Conservation (phyloP, 1,140 invertebrate genomes). For the Littorina saxatilis region DNA sequence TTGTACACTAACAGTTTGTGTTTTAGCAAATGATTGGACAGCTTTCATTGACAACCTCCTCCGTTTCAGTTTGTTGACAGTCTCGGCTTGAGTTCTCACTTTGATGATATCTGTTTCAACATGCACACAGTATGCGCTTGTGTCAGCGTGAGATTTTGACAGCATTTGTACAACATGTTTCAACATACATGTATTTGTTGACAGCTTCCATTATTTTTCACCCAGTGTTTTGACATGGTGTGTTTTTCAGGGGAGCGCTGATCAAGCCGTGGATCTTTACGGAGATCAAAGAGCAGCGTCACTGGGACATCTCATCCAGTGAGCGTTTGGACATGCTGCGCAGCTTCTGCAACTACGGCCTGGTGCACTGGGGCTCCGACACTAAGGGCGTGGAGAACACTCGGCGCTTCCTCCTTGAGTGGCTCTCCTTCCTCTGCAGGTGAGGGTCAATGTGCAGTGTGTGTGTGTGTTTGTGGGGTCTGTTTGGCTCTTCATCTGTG, state of each 20-base stretch:
- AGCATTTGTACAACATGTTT: too few species aligned
- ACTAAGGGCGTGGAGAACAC: conserved; percentile 93
- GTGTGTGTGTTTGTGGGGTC: background rate
- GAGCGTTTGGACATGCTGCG: conserved; percentile 95
- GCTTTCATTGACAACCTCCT: too few species aligned
- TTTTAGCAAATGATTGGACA: too few species aligned
- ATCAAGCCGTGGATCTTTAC: conserved; percentile 99
- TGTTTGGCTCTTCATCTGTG: background rate
- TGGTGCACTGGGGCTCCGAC: conserved; percentile 99
- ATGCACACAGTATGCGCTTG: too few species aligned
- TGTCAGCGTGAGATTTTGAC: too few species aligned
- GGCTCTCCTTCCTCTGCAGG: conserved; percentile 92
- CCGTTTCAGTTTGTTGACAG: too few species aligned
- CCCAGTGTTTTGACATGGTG: too few species aligned
- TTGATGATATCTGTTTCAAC: too few species aligned
- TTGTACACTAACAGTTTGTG: too few species aligned
- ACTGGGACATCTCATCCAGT: conserved; percentile 93
- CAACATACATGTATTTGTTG: too few species aligned
- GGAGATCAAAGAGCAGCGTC: conserved; percentile 95
- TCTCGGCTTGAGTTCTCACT: too few species aligned
- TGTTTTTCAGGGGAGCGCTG: conserved; percentile 89
- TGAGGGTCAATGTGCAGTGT: conserved; percentile 42
- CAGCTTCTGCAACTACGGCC: conserved; percentile 93
- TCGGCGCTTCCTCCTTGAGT: conserved; percentile 94
- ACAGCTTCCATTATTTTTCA: too few species aligned